Conservation (phyloP, 2,113 vertebrate species). For the Solea senegalensis region DNA sequence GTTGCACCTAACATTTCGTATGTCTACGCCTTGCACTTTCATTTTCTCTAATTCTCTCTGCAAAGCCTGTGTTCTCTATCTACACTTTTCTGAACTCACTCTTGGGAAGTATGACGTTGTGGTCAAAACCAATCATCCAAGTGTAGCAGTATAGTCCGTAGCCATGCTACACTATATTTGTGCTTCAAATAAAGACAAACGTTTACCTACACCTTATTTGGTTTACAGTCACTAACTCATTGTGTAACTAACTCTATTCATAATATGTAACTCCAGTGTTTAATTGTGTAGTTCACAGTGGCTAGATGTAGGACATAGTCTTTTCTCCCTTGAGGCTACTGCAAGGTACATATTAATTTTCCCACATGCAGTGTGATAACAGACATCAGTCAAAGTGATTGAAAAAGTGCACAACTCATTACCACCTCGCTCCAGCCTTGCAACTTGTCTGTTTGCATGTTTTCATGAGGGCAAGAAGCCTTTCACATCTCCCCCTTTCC, state of each 20-base stretch:
- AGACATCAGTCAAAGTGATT: conserved; percentile 31
- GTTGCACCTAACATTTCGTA: no score
- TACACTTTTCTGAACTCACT: no score
- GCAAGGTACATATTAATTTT: background rate
- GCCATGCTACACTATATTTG: no score
- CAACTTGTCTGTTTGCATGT: conserved; percentile 36
- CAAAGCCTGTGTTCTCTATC: no score
- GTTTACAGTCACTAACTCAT: no score
- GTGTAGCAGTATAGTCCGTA: no score
- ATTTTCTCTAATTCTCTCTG: no score
- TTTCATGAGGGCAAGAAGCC: conserved; percentile 44
- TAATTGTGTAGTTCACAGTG: background rate
- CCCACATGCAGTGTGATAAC: background rate
- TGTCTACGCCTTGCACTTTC: no score
- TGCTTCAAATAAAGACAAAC: no score
- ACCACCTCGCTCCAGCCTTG: conserved; percentile 18
- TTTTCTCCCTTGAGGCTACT: background rate
- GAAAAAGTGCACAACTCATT: conserved; percentile 12
- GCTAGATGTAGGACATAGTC: background rate
- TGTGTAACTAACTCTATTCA: background rate
- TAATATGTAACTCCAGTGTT: background rate
- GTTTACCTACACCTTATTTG: no score
- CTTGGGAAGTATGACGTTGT: no score
- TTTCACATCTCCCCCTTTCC: conserved; percentile 14
- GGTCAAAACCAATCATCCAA: no score